Evolutionary conservation across 1,140 invertebrate genomes (phyloP).

Genomic region (Anoplolepis gracilipes): DNA sequence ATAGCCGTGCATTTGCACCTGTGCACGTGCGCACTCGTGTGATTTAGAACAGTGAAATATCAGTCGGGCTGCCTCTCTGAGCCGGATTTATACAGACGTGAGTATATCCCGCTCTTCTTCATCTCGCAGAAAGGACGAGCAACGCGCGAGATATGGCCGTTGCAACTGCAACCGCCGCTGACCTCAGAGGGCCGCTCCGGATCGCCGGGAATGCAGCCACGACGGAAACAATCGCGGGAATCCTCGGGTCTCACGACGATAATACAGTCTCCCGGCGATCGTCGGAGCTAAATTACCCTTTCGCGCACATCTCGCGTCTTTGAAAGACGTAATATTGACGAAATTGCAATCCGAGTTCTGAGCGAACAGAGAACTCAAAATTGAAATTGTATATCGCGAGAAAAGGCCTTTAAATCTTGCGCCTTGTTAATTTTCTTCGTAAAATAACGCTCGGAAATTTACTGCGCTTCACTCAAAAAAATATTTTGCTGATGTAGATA

Average conservation of each 20-base stretch:
- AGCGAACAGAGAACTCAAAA: not conserved
- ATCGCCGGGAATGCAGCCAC: constrained; percentile 63
- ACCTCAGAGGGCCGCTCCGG: constrained; percentile 60
- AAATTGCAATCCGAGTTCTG: no score
- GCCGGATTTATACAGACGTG: constrained; percentile 44
- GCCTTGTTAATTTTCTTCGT: not conserved
- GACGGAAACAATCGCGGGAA: constrained; percentile 61
- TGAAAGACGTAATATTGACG: not conserved
- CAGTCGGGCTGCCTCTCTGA: not conserved
- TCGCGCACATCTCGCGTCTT: not conserved
- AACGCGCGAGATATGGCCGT: not conserved
- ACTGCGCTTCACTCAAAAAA: no score
- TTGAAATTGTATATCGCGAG: not conserved
- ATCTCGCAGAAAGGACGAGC: constrained; percentile 22
- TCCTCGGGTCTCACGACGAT: constrained; percentile 5
- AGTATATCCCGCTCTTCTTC: constrained; percentile 31
- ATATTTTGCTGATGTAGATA: no score
- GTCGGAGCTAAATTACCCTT: not conserved
- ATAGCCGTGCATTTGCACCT: constrained; percentile 4
- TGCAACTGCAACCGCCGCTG: constrained; percentile 4
- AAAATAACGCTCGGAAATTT: not conserved
- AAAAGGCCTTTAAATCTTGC: not conserved
- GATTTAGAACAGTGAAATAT: constrained; percentile 36
- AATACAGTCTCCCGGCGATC: not conserved
- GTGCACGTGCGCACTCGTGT: not conserved